These are phyloP conservation scores for Sinella curviseta DNA, from an alignment of 1,140 invertebrate genomes.

Conservation along the genomic window DNA sequence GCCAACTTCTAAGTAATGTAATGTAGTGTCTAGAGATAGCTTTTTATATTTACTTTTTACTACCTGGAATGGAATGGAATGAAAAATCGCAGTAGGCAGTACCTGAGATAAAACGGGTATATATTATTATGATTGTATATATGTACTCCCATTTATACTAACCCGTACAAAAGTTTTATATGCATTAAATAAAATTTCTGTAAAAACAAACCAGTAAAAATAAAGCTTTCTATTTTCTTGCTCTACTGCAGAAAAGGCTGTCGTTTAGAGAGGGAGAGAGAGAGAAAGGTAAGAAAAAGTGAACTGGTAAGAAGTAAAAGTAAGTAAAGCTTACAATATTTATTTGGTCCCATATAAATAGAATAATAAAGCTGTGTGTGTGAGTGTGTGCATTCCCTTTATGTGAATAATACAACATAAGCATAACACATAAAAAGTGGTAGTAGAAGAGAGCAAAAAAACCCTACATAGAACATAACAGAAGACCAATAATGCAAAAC, in stretches of 20 bases:
- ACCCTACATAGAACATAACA: neutral
- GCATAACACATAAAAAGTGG: no score
- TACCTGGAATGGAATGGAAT: neutral
- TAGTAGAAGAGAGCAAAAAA: neutral
- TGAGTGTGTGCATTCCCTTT: no score
- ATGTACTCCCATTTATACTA: no score
- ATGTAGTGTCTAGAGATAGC: neutral
- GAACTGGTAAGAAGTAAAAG: neutral
- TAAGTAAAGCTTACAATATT: neutral
- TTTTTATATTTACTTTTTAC: neutral
- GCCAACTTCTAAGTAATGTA: neutral
- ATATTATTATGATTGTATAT: no score
- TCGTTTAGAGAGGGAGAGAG: neutral
- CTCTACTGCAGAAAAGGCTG: neutral
- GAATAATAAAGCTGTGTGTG: neutral
- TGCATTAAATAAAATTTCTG: slow-evolving; percentile 4
- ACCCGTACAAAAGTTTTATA: no score
- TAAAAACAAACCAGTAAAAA: neutral
- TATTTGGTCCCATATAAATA: neutral
- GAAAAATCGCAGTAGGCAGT: neutral
- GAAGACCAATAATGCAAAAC: no score
- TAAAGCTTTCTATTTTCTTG: neutral
- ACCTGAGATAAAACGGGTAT: no score
- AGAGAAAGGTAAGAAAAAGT: neutral
- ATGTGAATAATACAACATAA: no score